These are phyloP conservation scores for Apodemus sylvaticus DNA, from an alignment of 2,113 vertebrate species.

Conservation along the genomic window DNA sequence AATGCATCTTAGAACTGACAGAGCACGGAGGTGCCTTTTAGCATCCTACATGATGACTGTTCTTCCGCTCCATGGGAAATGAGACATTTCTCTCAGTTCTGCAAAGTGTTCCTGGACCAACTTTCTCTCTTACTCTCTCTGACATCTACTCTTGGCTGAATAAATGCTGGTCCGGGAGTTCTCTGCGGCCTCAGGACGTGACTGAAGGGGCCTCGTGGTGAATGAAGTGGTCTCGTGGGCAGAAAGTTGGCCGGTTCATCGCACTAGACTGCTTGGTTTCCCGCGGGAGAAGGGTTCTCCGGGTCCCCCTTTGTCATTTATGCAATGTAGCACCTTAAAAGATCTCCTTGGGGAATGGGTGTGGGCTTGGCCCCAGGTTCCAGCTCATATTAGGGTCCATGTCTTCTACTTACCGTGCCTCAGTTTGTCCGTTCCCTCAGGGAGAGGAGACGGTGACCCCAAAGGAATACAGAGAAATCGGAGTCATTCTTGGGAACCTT, in stretches of 20 bases:
- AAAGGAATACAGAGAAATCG: neutral
- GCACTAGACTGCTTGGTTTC: neutral
- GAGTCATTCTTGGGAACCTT: neutral
- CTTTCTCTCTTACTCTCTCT: conserved; percentile 53
- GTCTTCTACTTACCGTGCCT: conserved; percentile 23
- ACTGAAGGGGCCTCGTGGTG: conserved; percentile 35
- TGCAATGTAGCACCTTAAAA: conserved; percentile 30
- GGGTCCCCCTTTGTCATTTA: neutral
- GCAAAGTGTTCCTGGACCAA: conserved; percentile 34
- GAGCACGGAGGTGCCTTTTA: neutral
- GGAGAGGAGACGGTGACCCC: neutral
- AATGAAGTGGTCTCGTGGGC: neutral
- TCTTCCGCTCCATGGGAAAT: neutral
- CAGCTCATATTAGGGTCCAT: neutral
- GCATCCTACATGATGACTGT: neutral
- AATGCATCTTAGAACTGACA: conserved; percentile 30
- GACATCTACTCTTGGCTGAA: conserved; percentile 22
- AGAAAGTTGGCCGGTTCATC: neutral
- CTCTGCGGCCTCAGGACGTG: neutral
- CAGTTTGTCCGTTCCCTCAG: conserved; percentile 13
- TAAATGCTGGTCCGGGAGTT: conserved; percentile 15
- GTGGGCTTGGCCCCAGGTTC: neutral
- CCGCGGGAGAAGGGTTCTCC: neutral
- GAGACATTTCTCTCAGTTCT: conserved; percentile 46
- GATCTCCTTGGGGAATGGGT: neutral